Evolutionary conservation across 2,888 invertebrate species (phyloP).

Genomic region (Nomada goodeniana): DNA sequence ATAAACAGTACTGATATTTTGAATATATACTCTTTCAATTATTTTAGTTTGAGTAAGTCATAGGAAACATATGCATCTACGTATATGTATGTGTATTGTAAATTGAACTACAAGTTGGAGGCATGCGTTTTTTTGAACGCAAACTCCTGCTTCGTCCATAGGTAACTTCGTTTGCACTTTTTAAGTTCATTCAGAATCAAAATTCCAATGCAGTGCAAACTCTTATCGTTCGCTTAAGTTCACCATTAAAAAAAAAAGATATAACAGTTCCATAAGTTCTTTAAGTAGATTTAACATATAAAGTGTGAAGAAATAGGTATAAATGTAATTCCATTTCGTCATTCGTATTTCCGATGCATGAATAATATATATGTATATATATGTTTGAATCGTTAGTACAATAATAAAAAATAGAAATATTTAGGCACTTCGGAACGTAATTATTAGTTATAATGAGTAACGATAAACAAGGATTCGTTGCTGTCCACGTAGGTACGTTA

Average conservation of each 20-base stretch:
- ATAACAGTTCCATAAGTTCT: too few relatives aligned
- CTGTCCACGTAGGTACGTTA: conserved; percentile 79
- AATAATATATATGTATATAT: neutral
- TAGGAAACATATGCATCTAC: neutral
- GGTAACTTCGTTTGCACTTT: too few relatives aligned
- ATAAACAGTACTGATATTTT: neutral
- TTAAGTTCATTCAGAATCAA: too few relatives aligned
- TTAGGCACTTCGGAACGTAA: neutral
- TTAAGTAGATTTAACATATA: neutral
- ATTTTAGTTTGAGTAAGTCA: neutral
- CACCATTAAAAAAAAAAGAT: too few relatives aligned
- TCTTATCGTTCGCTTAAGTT: neutral
- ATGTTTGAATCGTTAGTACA: neutral
- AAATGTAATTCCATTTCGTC: neutral
- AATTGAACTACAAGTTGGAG: conserved; percentile 3
- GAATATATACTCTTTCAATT: conserved; percentile 2
- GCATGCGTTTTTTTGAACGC: conserved; percentile 8
- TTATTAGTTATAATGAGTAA: conserved; percentile 63
- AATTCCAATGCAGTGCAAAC: too few relatives aligned
- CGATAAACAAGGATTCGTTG: conserved; percentile 77
- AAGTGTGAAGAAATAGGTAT: neutral
- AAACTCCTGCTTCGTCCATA: neutral
- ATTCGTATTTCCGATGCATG: neutral
- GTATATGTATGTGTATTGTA: neutral
- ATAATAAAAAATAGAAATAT: neutral